Evolutionary conservation across 2,888 invertebrate genomes (phyloP), one percentile per base, ranked within the genome.

Genomic region (Tachina grossa): DNA sequence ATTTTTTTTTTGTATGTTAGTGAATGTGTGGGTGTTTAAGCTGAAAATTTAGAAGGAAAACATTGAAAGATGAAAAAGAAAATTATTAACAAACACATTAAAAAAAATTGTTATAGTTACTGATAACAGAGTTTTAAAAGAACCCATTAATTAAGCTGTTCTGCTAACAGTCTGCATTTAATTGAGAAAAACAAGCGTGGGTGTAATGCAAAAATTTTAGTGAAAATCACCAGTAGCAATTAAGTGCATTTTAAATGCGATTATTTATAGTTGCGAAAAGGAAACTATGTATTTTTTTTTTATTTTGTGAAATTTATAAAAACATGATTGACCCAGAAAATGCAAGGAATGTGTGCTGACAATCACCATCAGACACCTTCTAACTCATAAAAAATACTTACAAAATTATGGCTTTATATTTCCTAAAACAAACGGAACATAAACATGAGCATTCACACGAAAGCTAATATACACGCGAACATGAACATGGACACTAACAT

Each of bases 51-150:
- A 11, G 39, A 71, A 55, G 72, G 22, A 57, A 74, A 76, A 76
- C 31, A 19, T 53, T 43, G 8, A 4, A 69, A 74, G 74, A 79
- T 66, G 57, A 59, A 81, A 65, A 66, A 53, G 59, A 76, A 79
- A 82, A 79, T 85, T 83, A 79, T 79, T 79, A 79, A 85, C 47
- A 85, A 81, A 41, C 66, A 51, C 74, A 75, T 81, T 75, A 77
- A 68, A 65, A 68, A 65, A 74, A 84, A 83, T 68, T 74, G 55
- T 75, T 85, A 75, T 79, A 85, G 69, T 79, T 71, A 61, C 53
- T 76, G 83, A 79, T 79, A 78, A 63, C 81, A 53, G 71, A 80
- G 59, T 19, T 31, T 81, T 68, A 75, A 75, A 75, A 81, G 80
- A 81, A 81, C 3, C 14, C 43, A 74, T 81, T 80, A 57, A 74